A percentile compares a stretch with the other conserved stretches of the same genome.
Evolutionary conservation across 2,888 invertebrate species (phyloP).

Genomic region (Parascotia fuliginaria): DNA sequence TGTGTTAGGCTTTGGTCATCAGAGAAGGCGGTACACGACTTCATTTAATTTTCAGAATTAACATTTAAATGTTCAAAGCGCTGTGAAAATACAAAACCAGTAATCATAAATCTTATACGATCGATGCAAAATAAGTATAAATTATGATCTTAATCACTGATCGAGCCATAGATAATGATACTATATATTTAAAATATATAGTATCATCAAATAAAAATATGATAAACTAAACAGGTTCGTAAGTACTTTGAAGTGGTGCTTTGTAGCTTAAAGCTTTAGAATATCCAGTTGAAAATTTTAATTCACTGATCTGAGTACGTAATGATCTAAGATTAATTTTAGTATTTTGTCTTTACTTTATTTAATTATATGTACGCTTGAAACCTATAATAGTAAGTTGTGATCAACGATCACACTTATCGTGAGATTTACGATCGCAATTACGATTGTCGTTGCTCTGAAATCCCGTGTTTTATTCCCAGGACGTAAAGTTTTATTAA

Average conservation of each 20-base stretch:
- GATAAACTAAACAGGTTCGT: constrained; percentile 8
- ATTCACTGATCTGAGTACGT: background rate
- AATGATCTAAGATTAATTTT: constrained; percentile 4
- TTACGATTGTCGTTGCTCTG: no score
- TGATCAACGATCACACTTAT: background rate
- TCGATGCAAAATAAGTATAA: constrained; percentile 32
- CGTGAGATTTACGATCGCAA: no score
- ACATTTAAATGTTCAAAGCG: constrained; percentile 23
- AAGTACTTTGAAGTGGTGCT: background rate
- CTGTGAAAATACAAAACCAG: constrained; percentile 30
- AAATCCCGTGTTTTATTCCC: no score
- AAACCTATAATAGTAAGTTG: background rate
- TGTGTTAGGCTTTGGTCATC: constrained; percentile 23
- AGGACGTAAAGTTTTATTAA: no score
- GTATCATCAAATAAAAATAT: constrained; percentile 14
- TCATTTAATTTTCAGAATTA: constrained; percentile 47
- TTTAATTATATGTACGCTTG: background rate
- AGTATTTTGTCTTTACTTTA: background rate
- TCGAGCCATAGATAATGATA: constrained; percentile 33
- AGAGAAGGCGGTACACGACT: constrained; percentile 36
- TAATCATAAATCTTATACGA: constrained; percentile 19
- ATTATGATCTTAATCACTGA: constrained; percentile 41
- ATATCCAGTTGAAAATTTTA: background rate
- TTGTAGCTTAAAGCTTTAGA: background rate
- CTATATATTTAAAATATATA: constrained; percentile 13